Evolutionary conservation across 2,888 invertebrate species (phyloP).

Genomic region (Erebia ligea): DNA sequence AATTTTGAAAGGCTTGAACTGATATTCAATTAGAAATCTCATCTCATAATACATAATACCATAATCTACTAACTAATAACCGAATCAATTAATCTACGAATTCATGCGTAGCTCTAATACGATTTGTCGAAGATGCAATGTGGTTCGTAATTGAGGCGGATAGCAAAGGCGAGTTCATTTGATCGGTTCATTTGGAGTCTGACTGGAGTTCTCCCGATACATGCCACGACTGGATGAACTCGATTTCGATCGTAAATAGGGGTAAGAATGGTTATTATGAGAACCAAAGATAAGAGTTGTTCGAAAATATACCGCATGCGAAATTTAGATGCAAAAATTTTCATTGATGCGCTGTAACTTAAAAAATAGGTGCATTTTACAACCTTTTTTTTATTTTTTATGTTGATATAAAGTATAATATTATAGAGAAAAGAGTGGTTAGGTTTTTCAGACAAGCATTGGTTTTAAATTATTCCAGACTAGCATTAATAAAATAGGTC

Average conservation of each 20-base stretch:
- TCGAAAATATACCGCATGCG: conserved; percentile 35
- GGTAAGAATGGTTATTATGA: conserved; percentile 46
- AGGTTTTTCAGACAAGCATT: too few species aligned
- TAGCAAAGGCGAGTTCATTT: conserved; percentile 53
- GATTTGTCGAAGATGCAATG: conserved; percentile 56
- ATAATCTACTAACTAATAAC: conserved; percentile 30
- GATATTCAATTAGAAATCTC: conserved; percentile 15
- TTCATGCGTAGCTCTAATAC: conserved; percentile 56
- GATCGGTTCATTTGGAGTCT: conserved; percentile 60
- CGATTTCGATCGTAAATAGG: conserved; percentile 63
- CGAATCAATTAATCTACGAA: conserved; percentile 48
- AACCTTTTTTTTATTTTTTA: too few species aligned
- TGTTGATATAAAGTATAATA: too few species aligned
- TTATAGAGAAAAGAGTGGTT: too few species aligned
- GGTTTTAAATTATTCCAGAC: too few species aligned
- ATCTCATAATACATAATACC: conserved; percentile 26
- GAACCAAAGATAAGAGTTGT: conserved; percentile 22
- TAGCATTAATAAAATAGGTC: too few species aligned
- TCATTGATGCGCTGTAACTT: too few species aligned
- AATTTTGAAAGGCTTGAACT: conserved; percentile 1
- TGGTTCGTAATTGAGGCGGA: conserved; percentile 56
- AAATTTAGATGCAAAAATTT: neutral
- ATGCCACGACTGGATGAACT: conserved; percentile 62
- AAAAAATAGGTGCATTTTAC: too few species aligned
- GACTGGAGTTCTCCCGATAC: conserved; percentile 51